phyloP scores from a whole-genome alignment of 2,888 invertebrate genomes.

The Mesochorus sp. region DNA sequence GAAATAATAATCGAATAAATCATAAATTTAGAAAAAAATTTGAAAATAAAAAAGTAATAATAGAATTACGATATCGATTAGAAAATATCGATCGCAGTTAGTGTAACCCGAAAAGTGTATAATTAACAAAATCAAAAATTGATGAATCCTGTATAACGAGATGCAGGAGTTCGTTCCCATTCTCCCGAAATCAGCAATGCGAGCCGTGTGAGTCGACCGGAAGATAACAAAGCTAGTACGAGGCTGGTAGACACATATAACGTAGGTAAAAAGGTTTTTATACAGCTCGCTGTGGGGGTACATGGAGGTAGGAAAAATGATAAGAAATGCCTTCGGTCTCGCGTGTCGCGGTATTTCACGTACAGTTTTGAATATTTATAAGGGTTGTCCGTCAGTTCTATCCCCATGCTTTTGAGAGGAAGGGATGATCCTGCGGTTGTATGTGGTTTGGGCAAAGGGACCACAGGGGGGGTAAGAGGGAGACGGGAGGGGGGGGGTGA shows the following conservation, averaged over 20 bases:
- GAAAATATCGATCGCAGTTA: too few species aligned
- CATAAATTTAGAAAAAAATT: too few species aligned
- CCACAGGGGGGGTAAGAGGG: slow-evolving; percentile 32
- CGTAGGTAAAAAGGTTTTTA: slow-evolving; percentile 8
- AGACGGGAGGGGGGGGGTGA: not conserved
- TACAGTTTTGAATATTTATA: slow-evolving; percentile 79
- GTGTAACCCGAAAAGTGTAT: too few species aligned
- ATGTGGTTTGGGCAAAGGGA: slow-evolving; percentile 43
- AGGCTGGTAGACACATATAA: slow-evolving; percentile 12
- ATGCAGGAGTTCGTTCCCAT: not conserved
- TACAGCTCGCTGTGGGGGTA: slow-evolving; percentile 27
- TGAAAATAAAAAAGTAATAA: not conserved
- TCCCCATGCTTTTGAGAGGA: slow-evolving; percentile 8
- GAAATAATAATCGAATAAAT: too few species aligned
- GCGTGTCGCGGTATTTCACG: slow-evolving; percentile 79
- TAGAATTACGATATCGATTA: not conserved
- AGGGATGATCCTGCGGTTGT: not conserved
- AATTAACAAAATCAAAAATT: too few species aligned
- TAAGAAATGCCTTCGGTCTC: slow-evolving; percentile 79
- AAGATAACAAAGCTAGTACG: slow-evolving; percentile 47
- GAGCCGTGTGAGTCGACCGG: slow-evolving; percentile 4
- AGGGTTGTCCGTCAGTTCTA: slow-evolving; percentile 75
- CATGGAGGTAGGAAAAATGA: slow-evolving; percentile 62
- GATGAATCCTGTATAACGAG: not conserved
- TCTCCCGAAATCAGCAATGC: slow-evolving; percentile 19